A percentile compares a stretch with the other conserved stretches of the same genome.
phyloP scores from a whole-genome alignment of 2,113 vertebrate genomes.

The Tenebrosternarchus preto region DNA sequence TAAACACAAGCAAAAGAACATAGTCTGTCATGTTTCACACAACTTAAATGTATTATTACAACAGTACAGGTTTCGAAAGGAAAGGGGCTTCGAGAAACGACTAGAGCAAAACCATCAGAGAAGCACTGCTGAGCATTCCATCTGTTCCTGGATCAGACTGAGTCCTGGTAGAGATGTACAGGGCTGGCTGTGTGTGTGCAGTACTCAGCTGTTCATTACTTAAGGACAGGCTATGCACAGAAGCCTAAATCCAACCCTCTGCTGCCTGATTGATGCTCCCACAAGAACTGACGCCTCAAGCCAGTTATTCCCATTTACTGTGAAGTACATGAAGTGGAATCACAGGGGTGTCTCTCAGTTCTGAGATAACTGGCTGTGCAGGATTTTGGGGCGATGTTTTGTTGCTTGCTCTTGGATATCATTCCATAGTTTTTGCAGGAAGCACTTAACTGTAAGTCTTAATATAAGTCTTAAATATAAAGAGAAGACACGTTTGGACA shows the following conservation, averaged over 20 bases:
- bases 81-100: conserved; percentile 57
- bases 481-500: conserved; percentile 56
- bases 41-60: conserved; percentile 31
- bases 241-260: conserved; percentile 12
- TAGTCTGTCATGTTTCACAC: conserved; percentile 29
- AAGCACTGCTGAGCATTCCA: conserved; percentile 65
- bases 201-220: conserved; percentile 33
- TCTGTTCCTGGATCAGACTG: conserved; percentile 62
- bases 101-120: conserved; percentile 58
- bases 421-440: not conserved
- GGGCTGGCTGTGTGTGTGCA: conserved; percentile 16
- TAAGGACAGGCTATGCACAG: conserved; percentile 22
- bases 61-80: conserved; percentile 53
- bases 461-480: conserved; percentile 17
- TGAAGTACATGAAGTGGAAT: not conserved
- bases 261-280: conserved; percentile 7
- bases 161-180: conserved; percentile 38
- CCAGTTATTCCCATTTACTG: conserved; percentile 40
- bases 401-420: not conserved
- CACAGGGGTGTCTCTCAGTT: conserved; percentile 11
- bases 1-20: not conserved
- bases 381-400: not conserved
- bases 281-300: conserved; percentile 27
- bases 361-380: conserved; percentile 21
- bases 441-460: no score